Conservation (phyloP, 2,888 invertebrate genomes). For the Drosophila hamatofila region DNA sequence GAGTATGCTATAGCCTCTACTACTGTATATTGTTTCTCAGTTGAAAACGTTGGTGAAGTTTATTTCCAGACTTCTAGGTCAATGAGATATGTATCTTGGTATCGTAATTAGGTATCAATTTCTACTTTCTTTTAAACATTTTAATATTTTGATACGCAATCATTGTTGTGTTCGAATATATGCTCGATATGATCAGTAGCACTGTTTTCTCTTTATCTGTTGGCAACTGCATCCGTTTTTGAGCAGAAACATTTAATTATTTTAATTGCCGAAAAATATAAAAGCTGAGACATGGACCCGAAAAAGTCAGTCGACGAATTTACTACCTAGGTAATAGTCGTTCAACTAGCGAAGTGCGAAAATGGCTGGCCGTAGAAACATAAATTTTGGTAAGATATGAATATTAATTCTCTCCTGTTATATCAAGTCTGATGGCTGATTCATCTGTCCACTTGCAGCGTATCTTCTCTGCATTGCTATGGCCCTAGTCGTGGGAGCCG, state of each 20-base stretch:
- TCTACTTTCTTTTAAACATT: constrained; percentile 11
- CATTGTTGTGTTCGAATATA: constrained; percentile 20
- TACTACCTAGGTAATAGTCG: constrained; percentile 33
- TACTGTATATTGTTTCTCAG: background rate
- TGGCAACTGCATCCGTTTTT: constrained; percentile 24
- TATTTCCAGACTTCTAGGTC: background rate
- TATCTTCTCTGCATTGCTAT: constrained; percentile 20
- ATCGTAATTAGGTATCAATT: background rate
- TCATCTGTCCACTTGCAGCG: constrained; percentile 4
- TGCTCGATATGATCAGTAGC: constrained; percentile 38
- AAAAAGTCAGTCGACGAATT: constrained; percentile 32
- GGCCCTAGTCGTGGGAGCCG: constrained; percentile 12
- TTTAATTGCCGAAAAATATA: constrained; percentile 54
- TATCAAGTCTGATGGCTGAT: background rate
- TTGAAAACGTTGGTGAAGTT: background rate
- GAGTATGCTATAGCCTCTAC: background rate
- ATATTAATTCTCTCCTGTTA: background rate
- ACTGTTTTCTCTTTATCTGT: constrained; percentile 28
- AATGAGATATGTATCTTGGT: background rate
- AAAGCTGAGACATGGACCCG: constrained; percentile 24
- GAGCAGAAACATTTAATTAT: constrained; percentile 44
- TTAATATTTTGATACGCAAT: constrained; percentile 31
- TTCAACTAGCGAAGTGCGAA: constrained; percentile 13
- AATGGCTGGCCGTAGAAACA: constrained; percentile 23
- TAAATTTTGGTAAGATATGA: constrained; percentile 27